A percentile compares a stretch with the other conserved stretches of the same genome.
phyloP scores from a whole-genome alignment of 1,140 invertebrate species.

The Nilaparvata lugens region DNA sequence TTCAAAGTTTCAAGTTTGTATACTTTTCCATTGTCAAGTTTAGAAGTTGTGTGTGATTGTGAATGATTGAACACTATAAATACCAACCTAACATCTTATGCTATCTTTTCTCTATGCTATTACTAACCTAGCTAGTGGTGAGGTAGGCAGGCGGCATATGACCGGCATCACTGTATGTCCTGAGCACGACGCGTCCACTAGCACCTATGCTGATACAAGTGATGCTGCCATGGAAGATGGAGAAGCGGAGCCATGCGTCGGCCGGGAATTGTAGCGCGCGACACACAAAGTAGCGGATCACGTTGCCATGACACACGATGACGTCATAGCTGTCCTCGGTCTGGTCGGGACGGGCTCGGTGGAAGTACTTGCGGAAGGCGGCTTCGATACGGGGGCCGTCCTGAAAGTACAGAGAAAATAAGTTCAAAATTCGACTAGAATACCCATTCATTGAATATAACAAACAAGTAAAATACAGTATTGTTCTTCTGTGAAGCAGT shows the following conservation, averaged over 20 bases:
- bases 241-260: conserved; percentile 91
- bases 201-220: conserved; percentile 83
- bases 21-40: too few species aligned
- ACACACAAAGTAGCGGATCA: conserved; percentile 96
- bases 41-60: too few species aligned
- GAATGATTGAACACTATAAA: too few species aligned
- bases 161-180: conserved; percentile 76
- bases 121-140: background rate
- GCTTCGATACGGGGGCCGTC: conserved; percentile 97
- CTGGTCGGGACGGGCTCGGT: conserved; percentile 75
- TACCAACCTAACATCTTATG: too few species aligned
- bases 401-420: conserved; percentile 45
- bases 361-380: conserved; percentile 88
- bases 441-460: too few species aligned
- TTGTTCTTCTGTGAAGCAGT: too few species aligned
- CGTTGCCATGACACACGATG: conserved; percentile 95
- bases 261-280: conserved; percentile 95
- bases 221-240: conserved; percentile 85
- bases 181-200: conserved; percentile 73
- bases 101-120: too few species aligned
- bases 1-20: too few species aligned
- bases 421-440: background rate
- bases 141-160: conserved; percentile 57
- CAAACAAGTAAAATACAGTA: too few species aligned
- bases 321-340: conserved; percentile 80